Conservation (phyloP, 2,797 vertebrate species). For the Synaphobranchus kaupii region DNA sequence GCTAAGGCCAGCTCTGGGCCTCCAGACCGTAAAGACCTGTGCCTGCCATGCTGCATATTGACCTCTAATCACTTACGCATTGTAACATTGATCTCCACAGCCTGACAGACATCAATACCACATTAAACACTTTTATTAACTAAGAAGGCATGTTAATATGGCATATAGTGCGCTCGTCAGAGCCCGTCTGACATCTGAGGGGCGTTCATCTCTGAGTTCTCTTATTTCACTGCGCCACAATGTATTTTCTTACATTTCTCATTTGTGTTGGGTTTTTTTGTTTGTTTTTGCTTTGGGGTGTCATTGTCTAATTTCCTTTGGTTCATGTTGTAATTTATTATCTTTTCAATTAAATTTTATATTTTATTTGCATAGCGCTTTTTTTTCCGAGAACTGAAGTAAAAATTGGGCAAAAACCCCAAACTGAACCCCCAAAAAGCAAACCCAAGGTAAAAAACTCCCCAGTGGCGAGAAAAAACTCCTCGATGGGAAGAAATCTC, state of each 20-base stretch:
- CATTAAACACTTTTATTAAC: constrained; percentile 25
- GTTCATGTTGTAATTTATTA: too few species aligned
- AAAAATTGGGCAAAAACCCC: too few species aligned
- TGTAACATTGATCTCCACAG: constrained; percentile 29
- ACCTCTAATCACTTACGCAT: constrained; percentile 30
- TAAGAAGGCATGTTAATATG: not conserved
- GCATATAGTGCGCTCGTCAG: not conserved
- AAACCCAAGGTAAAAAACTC: too few species aligned
- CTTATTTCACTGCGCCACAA: not conserved
- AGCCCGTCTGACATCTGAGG: not conserved
- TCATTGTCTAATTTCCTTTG: too few species aligned
- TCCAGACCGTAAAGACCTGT: constrained; percentile 45
- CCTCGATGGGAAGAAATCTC: too few species aligned
- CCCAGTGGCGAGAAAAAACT: too few species aligned
- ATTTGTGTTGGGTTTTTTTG: not conserved
- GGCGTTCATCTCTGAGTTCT: constrained; percentile 28
- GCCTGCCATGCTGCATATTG: constrained; percentile 33
- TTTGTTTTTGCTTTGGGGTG: not conserved
- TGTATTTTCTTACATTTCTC: not conserved
- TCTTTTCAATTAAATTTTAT: too few species aligned
- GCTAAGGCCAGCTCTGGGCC: constrained; percentile 26
- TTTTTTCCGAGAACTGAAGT: too few species aligned
- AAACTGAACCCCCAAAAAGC: too few species aligned
- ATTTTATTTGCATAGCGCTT: too few species aligned
- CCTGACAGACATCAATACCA: constrained; percentile 27